Conservation (phyloP, 2,113 vertebrate genomes). For the Nannobrachium achirus region DNA sequence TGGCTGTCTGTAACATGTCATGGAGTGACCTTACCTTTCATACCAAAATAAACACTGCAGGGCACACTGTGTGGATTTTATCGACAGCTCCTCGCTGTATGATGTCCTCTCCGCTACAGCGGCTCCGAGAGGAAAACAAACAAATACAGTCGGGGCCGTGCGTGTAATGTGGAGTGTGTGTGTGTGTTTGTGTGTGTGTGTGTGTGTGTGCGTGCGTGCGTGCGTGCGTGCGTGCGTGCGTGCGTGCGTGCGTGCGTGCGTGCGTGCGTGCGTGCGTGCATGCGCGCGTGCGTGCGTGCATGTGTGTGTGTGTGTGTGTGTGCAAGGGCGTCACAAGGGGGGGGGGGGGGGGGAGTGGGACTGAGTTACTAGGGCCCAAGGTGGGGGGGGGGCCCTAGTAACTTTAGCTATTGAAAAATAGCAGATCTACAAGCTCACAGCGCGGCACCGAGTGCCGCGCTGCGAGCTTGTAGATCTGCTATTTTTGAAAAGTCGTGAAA, state of each 20-base stretch:
- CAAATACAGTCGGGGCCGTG: slow-evolving; percentile 47
- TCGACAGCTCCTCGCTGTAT: slow-evolving; percentile 61
- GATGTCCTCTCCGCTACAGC: slow-evolving; percentile 58
- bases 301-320: background rate
- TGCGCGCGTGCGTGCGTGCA: slow-evolving; percentile 23
- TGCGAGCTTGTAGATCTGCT: too few relatives aligned
- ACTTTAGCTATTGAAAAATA: too few relatives aligned
- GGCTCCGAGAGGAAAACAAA: slow-evolving; percentile 63
- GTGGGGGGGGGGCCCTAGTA: too few relatives aligned
- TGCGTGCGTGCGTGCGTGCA: slow-evolving; percentile 33
- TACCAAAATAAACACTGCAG: slow-evolving; percentile 66
- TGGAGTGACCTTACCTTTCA: slow-evolving; percentile 65
- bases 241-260: slow-evolving; percentile 4
- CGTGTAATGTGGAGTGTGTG: slow-evolving; percentile 35
- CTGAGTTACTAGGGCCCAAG: too few relatives aligned
- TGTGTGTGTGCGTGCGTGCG: slow-evolving; percentile 16
- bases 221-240: background rate
- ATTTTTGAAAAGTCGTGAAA: too few relatives aligned
- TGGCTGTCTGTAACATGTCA: slow-evolving; percentile 48
- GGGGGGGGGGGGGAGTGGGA: too few relatives aligned
- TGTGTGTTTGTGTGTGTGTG: slow-evolving; percentile 14
- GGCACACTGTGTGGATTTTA: slow-evolving; percentile 62
- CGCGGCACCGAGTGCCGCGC: too few relatives aligned
- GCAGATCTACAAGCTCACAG: too few relatives aligned
- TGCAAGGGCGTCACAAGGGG: too few relatives aligned